These are phyloP conservation scores for Mastomys natalensis DNA, from an alignment of 2,113 vertebrate species.

Conservation along the genomic window DNA sequence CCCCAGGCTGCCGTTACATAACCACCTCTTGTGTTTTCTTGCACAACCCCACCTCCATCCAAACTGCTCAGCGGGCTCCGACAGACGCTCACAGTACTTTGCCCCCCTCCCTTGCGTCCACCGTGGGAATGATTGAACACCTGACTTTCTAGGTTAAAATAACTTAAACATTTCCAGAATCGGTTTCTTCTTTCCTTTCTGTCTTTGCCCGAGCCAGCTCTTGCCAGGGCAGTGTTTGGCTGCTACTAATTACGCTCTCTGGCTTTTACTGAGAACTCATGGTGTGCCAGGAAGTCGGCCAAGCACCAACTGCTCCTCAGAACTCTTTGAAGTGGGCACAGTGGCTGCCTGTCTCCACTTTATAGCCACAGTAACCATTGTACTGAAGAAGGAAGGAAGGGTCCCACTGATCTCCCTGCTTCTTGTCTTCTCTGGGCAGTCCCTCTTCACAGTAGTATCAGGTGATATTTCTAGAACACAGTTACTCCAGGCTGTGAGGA, in stretches of 20 bases:
- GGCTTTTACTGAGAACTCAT: neutral
- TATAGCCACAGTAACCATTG: neutral
- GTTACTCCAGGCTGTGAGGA: neutral
- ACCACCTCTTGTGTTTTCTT: constrained; percentile 20
- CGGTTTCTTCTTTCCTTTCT: neutral
- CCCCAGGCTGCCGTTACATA: neutral
- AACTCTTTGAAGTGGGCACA: neutral
- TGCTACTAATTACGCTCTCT: neutral
- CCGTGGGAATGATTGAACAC: neutral
- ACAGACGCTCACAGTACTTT: neutral
- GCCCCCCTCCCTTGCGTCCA: neutral
- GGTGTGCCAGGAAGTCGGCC: neutral
- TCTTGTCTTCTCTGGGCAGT: neutral
- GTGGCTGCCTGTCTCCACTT: neutral
- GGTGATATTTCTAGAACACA: constrained; percentile 18
- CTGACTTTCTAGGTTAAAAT: constrained; percentile 24
- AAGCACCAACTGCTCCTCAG: neutral
- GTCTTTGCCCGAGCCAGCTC: neutral
- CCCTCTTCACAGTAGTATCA: neutral
- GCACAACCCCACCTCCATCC: neutral
- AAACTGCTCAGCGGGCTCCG: neutral
- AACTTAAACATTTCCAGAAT: neutral
- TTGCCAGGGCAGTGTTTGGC: neutral
- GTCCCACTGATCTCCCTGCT: neutral
- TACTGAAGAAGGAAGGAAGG: neutral